A percentile compares a stretch with the other conserved stretches of the same genome.
These are phyloP conservation scores for Vesta saturnalis DNA, from an alignment of 2,888 invertebrate genomes.

Conservation along the genomic window DNA sequence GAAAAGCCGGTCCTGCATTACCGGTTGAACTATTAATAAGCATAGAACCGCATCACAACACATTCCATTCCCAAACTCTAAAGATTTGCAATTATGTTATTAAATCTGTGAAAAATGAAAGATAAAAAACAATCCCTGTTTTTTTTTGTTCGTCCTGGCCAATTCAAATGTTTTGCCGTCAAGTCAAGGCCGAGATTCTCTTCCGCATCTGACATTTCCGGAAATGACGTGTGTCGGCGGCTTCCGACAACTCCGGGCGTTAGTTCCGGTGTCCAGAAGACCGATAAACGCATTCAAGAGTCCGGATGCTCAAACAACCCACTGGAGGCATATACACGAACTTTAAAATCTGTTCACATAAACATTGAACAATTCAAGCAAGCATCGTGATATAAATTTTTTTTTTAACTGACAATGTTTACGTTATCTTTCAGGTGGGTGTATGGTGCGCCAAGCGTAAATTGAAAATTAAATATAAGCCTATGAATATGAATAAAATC, in stretches of 20 bases:
- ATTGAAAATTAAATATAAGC: constrained; percentile 19
- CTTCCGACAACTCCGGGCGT: constrained; percentile 62
- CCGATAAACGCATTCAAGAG: constrained; percentile 60
- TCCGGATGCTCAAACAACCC: constrained; percentile 62
- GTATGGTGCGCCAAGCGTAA: background rate
- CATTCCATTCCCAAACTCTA: constrained; percentile 24
- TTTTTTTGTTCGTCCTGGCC: too few relatives aligned
- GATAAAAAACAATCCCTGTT: too few relatives aligned
- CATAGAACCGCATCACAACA: constrained; percentile 41
- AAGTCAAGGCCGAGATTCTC: constrained; percentile 37
- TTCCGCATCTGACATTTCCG: constrained; percentile 60
- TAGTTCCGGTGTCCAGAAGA: constrained; percentile 61
- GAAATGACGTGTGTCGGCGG: constrained; percentile 64
- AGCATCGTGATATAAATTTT: constrained; percentile 22
- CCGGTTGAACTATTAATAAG: constrained; percentile 49
- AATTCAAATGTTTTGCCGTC: constrained; percentile 25
- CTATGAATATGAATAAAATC: constrained; percentile 35
- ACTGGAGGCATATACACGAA: constrained; percentile 57
- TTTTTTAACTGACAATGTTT: constrained; percentile 4
- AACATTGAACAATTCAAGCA: constrained; percentile 15
- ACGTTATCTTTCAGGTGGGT: constrained; percentile 14
- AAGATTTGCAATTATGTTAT: background rate
- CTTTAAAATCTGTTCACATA: constrained; percentile 50
- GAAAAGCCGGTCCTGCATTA: constrained; percentile 47
- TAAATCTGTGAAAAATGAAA: background rate